Conservation (phyloP, 1,140 invertebrate species). For the Drosophila pandora region DNA sequence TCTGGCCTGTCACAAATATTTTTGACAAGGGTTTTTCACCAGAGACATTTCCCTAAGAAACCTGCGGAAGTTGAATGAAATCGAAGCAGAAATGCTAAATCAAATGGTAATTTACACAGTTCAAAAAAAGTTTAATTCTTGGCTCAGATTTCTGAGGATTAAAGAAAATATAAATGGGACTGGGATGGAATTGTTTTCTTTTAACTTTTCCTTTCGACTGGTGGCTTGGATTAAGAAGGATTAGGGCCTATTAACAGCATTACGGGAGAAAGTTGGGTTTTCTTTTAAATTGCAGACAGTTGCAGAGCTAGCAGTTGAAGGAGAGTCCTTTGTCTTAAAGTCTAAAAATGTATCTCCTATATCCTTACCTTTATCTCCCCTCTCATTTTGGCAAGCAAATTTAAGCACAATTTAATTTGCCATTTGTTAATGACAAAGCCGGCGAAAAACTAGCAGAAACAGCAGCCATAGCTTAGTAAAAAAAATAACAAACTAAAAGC, state of each 20-base stretch:
- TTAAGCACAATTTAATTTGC: slow-evolving; percentile 77
- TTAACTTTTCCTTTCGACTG: slow-evolving; percentile 38
- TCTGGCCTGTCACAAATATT: slow-evolving; percentile 46
- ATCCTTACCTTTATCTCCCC: slow-evolving; percentile 1
- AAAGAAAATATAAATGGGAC: slow-evolving; percentile 26
- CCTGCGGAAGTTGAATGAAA: slow-evolving; percentile 10
- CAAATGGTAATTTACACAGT: slow-evolving; percentile 14
- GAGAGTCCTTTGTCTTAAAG: neutral
- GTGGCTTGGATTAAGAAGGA: slow-evolving; percentile 27
- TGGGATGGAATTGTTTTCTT: neutral
- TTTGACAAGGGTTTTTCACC: slow-evolving; percentile 41
- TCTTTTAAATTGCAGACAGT: slow-evolving; percentile 41
- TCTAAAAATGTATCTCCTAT: neutral
- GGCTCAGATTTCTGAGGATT: neutral
- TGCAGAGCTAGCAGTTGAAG: slow-evolving; percentile 18
- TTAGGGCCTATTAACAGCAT: slow-evolving; percentile 39
- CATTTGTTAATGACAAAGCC: slow-evolving; percentile 74
- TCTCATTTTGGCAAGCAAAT: slow-evolving; percentile 42
- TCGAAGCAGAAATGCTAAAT: slow-evolving; percentile 49
- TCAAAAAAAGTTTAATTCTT: neutral
- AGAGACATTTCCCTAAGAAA: slow-evolving; percentile 14
- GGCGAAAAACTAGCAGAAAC: slow-evolving; percentile 38
- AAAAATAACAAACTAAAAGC: slow-evolving; percentile 29
- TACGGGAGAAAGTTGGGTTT: slow-evolving; percentile 35
- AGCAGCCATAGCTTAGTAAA: slow-evolving; percentile 5